Evolutionary conservation across 2,797 vertebrate species (phyloP).

Genomic region (Notoglanidium macrostoma): DNA sequence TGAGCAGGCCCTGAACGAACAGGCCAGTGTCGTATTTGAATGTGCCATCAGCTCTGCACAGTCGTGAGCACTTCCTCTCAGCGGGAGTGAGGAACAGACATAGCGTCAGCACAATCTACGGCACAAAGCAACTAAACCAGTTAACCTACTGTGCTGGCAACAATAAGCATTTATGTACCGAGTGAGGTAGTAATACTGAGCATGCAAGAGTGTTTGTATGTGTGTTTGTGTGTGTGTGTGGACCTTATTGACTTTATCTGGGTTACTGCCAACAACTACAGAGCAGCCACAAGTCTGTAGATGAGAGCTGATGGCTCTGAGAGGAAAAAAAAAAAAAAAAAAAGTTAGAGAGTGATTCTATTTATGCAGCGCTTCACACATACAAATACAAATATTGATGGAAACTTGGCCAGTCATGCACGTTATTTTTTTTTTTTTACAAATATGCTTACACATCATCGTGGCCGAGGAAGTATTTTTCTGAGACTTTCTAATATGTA

Average conservation of each 20-base stretch:
- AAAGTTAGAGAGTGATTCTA: neutral
- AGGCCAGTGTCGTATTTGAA: conserved; percentile 96
- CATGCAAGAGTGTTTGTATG: conserved; percentile 13
- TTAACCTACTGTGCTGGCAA: neutral
- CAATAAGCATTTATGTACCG: neutral
- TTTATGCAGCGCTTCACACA: neutral
- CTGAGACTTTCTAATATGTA: too few relatives aligned
- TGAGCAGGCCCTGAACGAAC: conserved; percentile 96
- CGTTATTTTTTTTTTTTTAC: conserved; percentile 10
- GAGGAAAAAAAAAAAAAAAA: neutral
- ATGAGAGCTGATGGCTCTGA: conserved; percentile 95
- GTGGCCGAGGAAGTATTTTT: neutral
- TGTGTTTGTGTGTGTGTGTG: conserved; percentile 34
- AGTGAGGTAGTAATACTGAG: neutral
- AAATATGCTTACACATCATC: neutral
- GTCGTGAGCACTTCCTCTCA: conserved; percentile 92
- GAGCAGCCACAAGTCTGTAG: conserved; percentile 98
- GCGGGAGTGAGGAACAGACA: conserved; percentile 93
- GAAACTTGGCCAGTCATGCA: neutral
- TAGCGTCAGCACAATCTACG: conserved; percentile 91
- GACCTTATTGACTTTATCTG: conserved; percentile 99
- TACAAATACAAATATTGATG: conserved; percentile 8
- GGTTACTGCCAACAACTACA: conserved; percentile 94
- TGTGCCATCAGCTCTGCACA: conserved; percentile 85
- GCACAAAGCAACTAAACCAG: conserved; percentile 37